Percentiles rank a stretch among this genome's conserved stretches.
phyloP scores from a whole-genome alignment of 2,113 vertebrate genomes.

The Cyanistes caeruleus region DNA sequence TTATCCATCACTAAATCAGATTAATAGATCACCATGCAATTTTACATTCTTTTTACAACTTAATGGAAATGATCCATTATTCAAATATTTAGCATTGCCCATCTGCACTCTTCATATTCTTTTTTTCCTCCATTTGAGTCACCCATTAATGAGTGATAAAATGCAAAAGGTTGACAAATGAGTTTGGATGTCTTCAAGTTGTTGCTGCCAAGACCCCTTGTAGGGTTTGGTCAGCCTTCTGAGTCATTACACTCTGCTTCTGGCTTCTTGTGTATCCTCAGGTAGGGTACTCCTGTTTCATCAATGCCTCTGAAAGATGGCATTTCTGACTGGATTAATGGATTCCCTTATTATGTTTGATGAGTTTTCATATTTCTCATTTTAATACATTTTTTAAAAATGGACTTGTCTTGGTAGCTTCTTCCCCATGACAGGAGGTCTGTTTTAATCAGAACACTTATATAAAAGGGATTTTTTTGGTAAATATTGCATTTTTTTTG shows the following conservation, averaged over 20 bases:
- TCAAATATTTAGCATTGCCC: constrained; percentile 1
- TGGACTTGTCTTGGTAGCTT: neutral
- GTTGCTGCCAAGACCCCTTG: neutral
- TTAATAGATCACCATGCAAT: constrained; percentile 44
- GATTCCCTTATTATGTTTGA: neutral
- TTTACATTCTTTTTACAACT: constrained; percentile 60
- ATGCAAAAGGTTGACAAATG: neutral
- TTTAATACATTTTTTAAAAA: neutral
- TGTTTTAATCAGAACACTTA: neutral
- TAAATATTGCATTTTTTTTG: neutral
- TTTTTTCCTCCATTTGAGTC: neutral
- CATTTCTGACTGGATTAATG: neutral
- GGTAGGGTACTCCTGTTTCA: neutral
- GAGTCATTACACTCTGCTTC: neutral
- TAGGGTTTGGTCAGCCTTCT: neutral
- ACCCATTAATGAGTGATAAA: neutral
- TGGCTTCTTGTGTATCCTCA: neutral
- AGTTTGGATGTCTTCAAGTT: neutral
- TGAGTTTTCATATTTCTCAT: neutral
- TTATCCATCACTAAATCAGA: constrained; percentile 47
- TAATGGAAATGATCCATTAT: constrained; percentile 48
- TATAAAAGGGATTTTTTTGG: neutral
- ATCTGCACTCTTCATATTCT: neutral
- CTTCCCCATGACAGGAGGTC: neutral
- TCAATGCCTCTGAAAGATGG: neutral